Conservation (phyloP, 2,888 invertebrate species). For the Cyrtodaria siliqua region DNA sequence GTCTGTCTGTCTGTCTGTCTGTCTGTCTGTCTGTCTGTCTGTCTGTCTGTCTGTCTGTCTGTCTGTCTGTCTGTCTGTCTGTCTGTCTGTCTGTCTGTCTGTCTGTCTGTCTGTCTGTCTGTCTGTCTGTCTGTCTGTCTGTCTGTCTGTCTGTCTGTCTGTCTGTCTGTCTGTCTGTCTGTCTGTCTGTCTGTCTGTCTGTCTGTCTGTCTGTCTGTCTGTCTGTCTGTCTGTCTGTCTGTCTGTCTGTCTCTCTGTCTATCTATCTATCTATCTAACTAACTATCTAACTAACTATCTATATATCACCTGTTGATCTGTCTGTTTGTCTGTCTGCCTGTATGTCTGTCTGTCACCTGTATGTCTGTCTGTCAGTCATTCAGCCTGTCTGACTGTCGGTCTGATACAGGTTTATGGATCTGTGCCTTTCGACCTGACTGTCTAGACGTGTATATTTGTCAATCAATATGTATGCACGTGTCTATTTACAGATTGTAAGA, state of each 20-base stretch:
- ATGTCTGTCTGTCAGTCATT: too few relatives aligned
- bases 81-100: constrained; percentile 23
- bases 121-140: constrained; percentile 3
- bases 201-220: constrained; percentile 3
- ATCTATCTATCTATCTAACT: too few relatives aligned
- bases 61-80: constrained; percentile 17
- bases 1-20: constrained; percentile 40
- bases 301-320: too few relatives aligned
- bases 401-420: too few relatives aligned
- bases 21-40: constrained; percentile 45
- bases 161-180: constrained; percentile 25
- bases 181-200: constrained; percentile 11
- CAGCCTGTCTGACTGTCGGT: too few relatives aligned
- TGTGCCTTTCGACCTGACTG: too few relatives aligned
- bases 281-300: background rate
- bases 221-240: constrained; percentile 3
- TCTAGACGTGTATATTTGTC: too few relatives aligned
- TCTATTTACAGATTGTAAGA: too few relatives aligned
- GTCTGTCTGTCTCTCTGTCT: too few relatives aligned
- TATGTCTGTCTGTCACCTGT: too few relatives aligned
- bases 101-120: constrained; percentile 3
- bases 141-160: constrained; percentile 3
- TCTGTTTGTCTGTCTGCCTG: too few relatives aligned
- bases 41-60: constrained; percentile 50
- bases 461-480: too few relatives aligned